phyloP scores from a whole-genome alignment of 37 sponge, comb jelly and placozoan species.

The Chondrosia reniformis region DNA sequence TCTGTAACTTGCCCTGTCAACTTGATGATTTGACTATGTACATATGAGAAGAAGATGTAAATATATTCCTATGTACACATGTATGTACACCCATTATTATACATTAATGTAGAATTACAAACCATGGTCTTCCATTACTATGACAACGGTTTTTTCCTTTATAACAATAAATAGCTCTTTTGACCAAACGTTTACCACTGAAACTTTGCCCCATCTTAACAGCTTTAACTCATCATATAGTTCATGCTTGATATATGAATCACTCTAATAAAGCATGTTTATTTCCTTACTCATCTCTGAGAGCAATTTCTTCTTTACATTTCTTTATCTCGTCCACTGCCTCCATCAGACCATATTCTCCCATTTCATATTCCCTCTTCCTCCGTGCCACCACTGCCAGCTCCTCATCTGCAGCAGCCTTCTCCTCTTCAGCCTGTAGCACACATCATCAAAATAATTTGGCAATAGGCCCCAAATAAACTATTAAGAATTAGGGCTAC shows the following conservation, averaged over 20 bases:
- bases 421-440: constrained; percentile 24
- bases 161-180: too few relatives aligned
- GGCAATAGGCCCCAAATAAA: too few relatives aligned
- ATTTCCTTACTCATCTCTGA: constrained; percentile 53
- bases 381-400: constrained; percentile 16
- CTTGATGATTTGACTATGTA: constrained; percentile 40
- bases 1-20: constrained; percentile 46
- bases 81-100: neutral
- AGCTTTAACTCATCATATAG: too few relatives aligned
- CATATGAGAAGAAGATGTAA: neutral
- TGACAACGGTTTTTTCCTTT: too few relatives aligned
- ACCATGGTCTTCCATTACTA: too few relatives aligned
- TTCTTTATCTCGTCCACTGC: constrained; percentile 70
- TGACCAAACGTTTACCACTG: too few relatives aligned
- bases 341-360: constrained; percentile 61
- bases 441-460: too few relatives aligned
- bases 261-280: too few relatives aligned
- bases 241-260: too few relatives aligned
- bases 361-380: constrained; percentile 45
- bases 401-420: constrained; percentile 31
- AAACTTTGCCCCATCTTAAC: too few relatives aligned
- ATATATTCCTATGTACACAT: neutral
- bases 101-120: too few relatives aligned
- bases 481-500: too few relatives aligned
- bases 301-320: constrained; percentile 57